Base-by-base conservation (phyloP, 23 tunicate genomes). In the Ascidia mentula region DNA sequence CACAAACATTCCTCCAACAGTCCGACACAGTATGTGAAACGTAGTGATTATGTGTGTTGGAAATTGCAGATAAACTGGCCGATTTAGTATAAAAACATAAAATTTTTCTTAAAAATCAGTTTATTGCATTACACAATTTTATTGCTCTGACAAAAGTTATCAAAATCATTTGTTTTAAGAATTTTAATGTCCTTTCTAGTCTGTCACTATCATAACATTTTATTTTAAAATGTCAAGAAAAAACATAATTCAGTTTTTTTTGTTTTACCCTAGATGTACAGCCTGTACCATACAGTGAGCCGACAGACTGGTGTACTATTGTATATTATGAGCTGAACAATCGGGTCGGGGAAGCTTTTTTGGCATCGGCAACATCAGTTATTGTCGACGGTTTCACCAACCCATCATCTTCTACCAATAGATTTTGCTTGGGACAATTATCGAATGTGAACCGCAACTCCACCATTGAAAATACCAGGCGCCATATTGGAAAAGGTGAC, bases 361-460 rank as follows among this genome's bases (percentile, higher is more conserved):
- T 39, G 26, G 99, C 97, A 9, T 38, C 85, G 0, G 46, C 82
- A 6, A 90, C 99, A 13, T 83, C 89, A 12, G 82, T 96, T 20
- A 84, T 96, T 31, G 99, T 96, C 18, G 99, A 96, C 40, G 99
- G 99, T 6, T 96, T 96, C 89, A 96, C 99, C 37, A 96, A 96
- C 79, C 99, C 99, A 0, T 90, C 96, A 6, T 79, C 97, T 0
- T 83, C 87, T 6, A 88, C 89, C 0, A 96, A 96, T 60, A 80
- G 99, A 31, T 96, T 96, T 60, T 96, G 97, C 38, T 73, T 96
- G 46, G 99, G 99, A 0, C 92, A 90, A 59, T 79, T 96, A 20
- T 96, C 99, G 32, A 96, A 96, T 45, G 99, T 96, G 0, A 96
- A 96, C 73, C 79, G 99, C 17, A 96, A 96, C 72, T 96, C 99